phyloP scores from a whole-genome alignment of 92 coral and sea anemone genomes.

The Epizoanthus fatuus region DNA sequence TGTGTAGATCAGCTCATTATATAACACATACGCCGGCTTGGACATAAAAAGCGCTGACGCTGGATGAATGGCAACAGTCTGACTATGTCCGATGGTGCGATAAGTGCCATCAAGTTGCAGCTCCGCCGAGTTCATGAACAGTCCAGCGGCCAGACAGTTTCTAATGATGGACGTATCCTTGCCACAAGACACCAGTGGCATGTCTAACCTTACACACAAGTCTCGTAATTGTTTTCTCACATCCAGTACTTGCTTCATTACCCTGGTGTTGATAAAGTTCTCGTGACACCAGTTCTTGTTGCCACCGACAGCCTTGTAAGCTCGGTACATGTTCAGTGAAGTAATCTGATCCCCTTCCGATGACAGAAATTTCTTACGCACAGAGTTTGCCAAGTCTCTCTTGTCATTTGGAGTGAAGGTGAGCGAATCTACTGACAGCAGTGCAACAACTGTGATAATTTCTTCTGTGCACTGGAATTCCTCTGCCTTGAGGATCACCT shows the following conservation, averaged over 20 bases:
- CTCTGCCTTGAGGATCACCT: conserved; percentile 82
- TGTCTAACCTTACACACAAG: conserved; percentile 77
- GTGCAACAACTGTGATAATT: conserved; percentile 88
- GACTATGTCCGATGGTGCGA: conserved; percentile 84
- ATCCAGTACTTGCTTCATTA: conserved; percentile 89
- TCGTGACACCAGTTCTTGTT: conserved; percentile 92
- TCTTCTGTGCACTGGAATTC: conserved; percentile 92
- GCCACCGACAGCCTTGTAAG: conserved; percentile 88
- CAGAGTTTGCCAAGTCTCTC: conserved; percentile 88
- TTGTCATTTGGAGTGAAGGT: conserved; percentile 96
- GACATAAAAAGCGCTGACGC: conserved; percentile 89
- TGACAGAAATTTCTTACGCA: conserved; percentile 92
- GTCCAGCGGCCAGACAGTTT: conserved; percentile 86
- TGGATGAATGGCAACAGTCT: conserved; percentile 90
- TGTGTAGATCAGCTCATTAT: conserved; percentile 93
- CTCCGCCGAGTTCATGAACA: conserved; percentile 97
- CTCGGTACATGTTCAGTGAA: conserved; percentile 93
- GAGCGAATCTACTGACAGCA: conserved; percentile 94
- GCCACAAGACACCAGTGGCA: conserved; percentile 86
- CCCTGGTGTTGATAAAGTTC: conserved; percentile 91
- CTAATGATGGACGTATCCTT: conserved; percentile 87
- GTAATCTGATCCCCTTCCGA: conserved; percentile 98
- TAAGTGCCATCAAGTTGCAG: conserved; percentile 94
- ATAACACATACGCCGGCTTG: conserved; percentile 91
- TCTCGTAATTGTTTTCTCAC: conserved; percentile 93